phyloP scores from a whole-genome alignment of 2,113 vertebrate species.

The Gobiocypris rarus region DNA sequence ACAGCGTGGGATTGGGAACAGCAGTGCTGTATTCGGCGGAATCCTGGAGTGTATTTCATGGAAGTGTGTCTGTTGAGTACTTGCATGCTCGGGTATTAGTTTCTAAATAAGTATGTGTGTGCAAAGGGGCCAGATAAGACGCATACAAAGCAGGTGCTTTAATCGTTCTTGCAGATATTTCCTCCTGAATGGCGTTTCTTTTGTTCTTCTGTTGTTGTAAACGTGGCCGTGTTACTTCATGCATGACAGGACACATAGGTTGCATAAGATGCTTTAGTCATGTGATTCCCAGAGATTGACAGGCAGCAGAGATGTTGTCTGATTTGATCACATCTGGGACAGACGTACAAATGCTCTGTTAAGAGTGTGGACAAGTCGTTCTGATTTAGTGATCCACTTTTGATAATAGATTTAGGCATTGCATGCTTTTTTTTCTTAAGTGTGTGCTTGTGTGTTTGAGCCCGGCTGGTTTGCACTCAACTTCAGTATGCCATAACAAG shows the following conservation, averaged over 20 bases:
- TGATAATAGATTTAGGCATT: not conserved
- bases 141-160: not conserved
- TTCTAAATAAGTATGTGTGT: not conserved
- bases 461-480: not conserved
- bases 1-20: not conserved
- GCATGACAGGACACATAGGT: constrained; percentile 26
- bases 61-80: not conserved
- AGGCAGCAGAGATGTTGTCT: constrained; percentile 62
- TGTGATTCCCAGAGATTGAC: constrained; percentile 49
- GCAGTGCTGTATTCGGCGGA: not conserved
- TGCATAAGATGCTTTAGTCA: constrained; percentile 25
- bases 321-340: constrained; percentile 61
- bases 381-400: not conserved
- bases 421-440: not conserved
- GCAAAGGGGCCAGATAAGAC: not conserved
- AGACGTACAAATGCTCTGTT: not conserved
- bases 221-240: not conserved
- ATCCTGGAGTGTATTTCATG: not conserved
- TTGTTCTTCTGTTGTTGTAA: constrained; percentile 7
- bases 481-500: constrained; percentile 19
- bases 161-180: not conserved
- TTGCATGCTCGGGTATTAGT: not conserved
- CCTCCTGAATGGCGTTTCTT: not conserved
- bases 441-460: not conserved
- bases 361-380: not conserved